These are phyloP conservation scores for Prunella himalayana DNA, from an alignment of 2,113 vertebrate genomes.

Conservation along the genomic window DNA sequence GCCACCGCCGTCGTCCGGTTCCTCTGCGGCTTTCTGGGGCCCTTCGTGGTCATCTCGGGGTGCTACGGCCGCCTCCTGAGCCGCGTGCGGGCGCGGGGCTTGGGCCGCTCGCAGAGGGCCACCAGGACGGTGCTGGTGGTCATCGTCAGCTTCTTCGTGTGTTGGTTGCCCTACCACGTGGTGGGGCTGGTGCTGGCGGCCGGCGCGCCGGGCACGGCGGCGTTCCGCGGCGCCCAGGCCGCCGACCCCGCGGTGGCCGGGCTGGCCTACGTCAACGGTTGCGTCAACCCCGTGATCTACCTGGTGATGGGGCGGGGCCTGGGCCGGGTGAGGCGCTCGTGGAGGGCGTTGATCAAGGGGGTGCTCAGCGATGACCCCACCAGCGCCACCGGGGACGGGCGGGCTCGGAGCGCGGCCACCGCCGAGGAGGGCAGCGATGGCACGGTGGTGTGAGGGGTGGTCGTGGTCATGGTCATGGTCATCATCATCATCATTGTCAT, in stretches of 20 bases:
- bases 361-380: background rate
- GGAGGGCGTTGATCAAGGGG: background rate
- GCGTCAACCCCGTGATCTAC: background rate
- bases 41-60: background rate
- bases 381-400: background rate
- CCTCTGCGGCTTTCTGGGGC: background rate
- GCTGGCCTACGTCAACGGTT: background rate
- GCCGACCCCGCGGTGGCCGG: background rate
- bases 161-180: background rate
- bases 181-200: background rate
- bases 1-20: rapidly evolving
- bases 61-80: background rate
- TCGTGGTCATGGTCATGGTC: too few species aligned
- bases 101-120: background rate
- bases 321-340: background rate
- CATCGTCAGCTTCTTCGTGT: background rate
- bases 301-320: background rate
- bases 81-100: rapidly evolving
- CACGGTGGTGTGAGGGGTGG: background rate
- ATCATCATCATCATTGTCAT: background rate
- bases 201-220: too few species aligned
- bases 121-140: background rate
- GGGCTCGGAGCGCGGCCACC: too few species aligned
- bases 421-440: background rate
- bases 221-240: background rate